Base-by-base conservation (phyloP, 2,113 vertebrate species). In the Cyphomyrus discorhynchus region DNA sequence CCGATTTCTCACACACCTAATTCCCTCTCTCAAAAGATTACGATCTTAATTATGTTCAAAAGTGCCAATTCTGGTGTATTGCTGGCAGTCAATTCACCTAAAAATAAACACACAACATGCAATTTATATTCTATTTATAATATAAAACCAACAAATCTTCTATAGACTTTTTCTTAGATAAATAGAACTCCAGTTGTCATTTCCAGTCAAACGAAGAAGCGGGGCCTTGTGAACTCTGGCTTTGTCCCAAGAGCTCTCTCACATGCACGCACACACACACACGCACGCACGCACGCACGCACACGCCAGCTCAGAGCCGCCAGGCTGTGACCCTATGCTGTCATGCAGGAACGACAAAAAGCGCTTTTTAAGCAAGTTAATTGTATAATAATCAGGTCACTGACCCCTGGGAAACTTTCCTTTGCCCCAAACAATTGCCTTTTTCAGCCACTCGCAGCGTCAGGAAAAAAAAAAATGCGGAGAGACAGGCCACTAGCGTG, bases 361-460 rank as follows among this genome's bases (percentile, higher is more conserved):
- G 42, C 8, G 35, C 87, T 56, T 39, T 47, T 50, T 77, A 27
- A 77, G 62, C 88, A 88, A n/a, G 62, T 77, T 42, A 88, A 77
- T 70, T 84, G 62, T 35, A 88, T 19, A 21, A 88, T 77, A 70
- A 84, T 84, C 82, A 84, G 82, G 82, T 46, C 82, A 47, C 82
- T 47, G 82, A 84, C 82, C 82, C 82, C 82, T 42, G 39, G 82
- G 39, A 84, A 84, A 84, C 45, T 47, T 45, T 46, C 82, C 39
- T 47, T 84, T 84, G 39, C 21, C 39, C 45, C 21, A 84, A 84
- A 84, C 82, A 84, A 46, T 47, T 84, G 82, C 45, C 82, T 84
- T 47, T 31, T 47, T 46, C 82, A 84, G 82, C 45, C 82, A 46
- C 8, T 84, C 21, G 45, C 45, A 47, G 45, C 45, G 45, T 47